Percentiles rank a stretch among this genome's conserved stretches.
These are phyloP conservation scores for Antheraea pernyi DNA, from an alignment of 1,140 invertebrate genomes.

Conservation along the genomic window DNA sequence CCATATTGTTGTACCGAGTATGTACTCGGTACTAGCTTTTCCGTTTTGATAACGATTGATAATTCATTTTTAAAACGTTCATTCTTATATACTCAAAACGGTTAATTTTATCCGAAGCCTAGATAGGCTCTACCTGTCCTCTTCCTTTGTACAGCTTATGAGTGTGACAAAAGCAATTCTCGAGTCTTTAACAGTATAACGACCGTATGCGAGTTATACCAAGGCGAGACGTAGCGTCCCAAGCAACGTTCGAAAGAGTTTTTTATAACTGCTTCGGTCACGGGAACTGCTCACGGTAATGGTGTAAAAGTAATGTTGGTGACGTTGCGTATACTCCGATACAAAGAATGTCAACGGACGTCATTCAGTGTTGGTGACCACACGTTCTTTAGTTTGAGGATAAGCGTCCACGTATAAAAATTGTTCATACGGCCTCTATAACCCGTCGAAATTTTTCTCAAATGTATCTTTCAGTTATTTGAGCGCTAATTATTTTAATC, in stretches of 20 bases:
- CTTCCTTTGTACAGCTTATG: background rate
- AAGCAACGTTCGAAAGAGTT: constrained; percentile 15
- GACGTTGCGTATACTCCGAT: background rate
- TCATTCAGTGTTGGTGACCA: background rate
- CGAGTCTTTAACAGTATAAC: background rate
- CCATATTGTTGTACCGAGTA: too few species aligned
- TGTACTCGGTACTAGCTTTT: too few species aligned
- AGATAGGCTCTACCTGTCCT: background rate
- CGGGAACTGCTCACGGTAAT: constrained; percentile 16
- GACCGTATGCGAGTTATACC: background rate
- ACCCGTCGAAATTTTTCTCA: too few species aligned
- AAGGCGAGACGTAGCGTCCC: background rate
- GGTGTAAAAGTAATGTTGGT: background rate
- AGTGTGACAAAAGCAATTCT: background rate
- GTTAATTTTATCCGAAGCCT: background rate
- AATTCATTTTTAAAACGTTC: background rate
- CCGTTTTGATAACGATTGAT: background rate
- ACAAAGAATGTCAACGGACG: background rate
- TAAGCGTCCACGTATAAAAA: too few species aligned
- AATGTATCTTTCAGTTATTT: too few species aligned
- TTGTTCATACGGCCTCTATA: too few species aligned
- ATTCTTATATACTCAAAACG: background rate
- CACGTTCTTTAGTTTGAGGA: too few species aligned
- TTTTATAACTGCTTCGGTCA: constrained; percentile 47
- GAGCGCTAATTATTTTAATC: too few species aligned